Base-by-base conservation (phyloP, 2,888 invertebrate species). In the Euproctis similis region DNA sequence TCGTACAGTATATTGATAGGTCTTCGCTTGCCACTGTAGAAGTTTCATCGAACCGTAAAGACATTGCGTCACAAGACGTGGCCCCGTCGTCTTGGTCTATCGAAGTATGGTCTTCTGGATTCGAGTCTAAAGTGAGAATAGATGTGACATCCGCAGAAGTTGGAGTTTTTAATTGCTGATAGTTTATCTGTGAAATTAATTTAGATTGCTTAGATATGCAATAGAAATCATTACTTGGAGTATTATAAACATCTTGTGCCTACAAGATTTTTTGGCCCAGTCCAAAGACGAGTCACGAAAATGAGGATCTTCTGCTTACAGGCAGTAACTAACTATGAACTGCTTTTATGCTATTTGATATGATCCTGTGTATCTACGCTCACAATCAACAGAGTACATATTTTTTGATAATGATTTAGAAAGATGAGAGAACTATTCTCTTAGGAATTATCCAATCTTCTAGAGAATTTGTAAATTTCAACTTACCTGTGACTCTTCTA, bases 21-120 rank as follows among this genome's bases (percentile, higher is more conserved):
- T 76, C 74, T 16, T 77, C 76, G 13, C 77, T 81, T 0, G 66
- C 53, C 0, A 76, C 59, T 29, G 75, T 54, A 0, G 80, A 81
- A 0, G 58, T 49, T 8, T 63, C 62, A 21, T 81, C 81, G 7
- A 72, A 70, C 30, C 69, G 69, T 16, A 73, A 31, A 0, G 72
- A 75, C 34, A 67, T 59, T 0, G 68, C 77, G 27, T 81, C 82
- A 18, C 67, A 71, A 0, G 77, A 72, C 0, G 81, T 81, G 0
- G 71, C 72, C 0, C 53, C 67, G 12, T 74, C 73, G 2, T 65
- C 65, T 3, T 49, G 45, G 5, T 59, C 62, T 9, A 55, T 41
- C 3, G 42, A 2, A 3, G 39, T 54, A 0, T 51, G 39, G 24
- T 62, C 58, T 13, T 69, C 59, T 0, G 59, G 38, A n/a, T 60